Evolutionary conservation across 2,797 vertebrate species (phyloP).

Genomic region (Muscicapa comitata): DNA sequence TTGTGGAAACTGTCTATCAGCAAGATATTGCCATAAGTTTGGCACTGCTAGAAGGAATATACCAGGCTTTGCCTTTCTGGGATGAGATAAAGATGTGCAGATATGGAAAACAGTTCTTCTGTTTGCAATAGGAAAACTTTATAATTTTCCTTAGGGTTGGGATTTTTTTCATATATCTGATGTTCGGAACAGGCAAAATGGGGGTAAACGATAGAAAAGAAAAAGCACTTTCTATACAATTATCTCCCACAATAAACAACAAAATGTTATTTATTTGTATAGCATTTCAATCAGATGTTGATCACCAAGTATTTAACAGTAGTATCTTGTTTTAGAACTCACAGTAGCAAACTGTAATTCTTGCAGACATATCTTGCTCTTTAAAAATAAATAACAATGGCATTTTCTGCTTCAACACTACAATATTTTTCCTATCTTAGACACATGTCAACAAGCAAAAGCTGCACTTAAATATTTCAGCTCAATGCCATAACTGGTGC

Average conservation of each 20-base stretch:
- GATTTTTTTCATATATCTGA: neutral
- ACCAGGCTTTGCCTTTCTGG: neutral
- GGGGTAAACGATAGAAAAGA: neutral
- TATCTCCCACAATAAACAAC: neutral
- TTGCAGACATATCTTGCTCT: neutral
- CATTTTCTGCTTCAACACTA: neutral
- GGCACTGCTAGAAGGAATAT: neutral
- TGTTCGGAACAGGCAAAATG: neutral
- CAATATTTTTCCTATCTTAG: neutral
- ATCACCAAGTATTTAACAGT: neutral
- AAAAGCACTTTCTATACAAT: neutral
- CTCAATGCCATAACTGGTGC: neutral
- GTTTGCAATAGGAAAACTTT: neutral
- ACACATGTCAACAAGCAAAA: slow-evolving; percentile 17
- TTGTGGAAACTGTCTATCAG: neutral
- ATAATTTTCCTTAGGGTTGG: neutral
- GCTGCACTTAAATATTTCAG: slow-evolving; percentile 14
- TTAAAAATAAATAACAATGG: neutral
- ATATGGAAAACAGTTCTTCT: neutral
- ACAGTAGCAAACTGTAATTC: neutral
- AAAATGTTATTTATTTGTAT: neutral
- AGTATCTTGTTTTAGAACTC: neutral
- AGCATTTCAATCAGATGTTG: neutral
- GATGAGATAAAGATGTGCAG: neutral
- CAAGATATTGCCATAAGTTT: neutral